phyloP scores from a whole-genome alignment of 2,113 vertebrate species.

The Odobenus rosmarus region DNA sequence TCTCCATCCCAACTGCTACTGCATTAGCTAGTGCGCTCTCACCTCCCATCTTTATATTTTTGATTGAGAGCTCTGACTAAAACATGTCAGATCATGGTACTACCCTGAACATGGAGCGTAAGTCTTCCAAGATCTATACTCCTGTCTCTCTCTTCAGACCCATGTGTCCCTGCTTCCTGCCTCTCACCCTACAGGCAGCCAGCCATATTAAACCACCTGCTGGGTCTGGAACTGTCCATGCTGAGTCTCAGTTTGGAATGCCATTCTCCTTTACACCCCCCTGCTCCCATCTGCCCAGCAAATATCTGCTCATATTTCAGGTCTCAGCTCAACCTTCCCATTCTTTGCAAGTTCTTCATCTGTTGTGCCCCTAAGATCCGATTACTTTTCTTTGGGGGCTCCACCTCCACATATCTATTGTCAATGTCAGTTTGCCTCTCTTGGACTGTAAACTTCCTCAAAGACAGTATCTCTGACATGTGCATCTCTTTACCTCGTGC shows the following conservation, averaged over 20 bases:
- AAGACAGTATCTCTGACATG: not conserved
- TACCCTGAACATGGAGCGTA: not conserved
- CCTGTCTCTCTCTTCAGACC: not conserved
- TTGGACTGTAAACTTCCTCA: not conserved
- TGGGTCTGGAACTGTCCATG: conserved; percentile 16
- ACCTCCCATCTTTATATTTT: not conserved
- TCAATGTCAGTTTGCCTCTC: not conserved
- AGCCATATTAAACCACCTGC: not conserved
- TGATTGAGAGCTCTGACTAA: not conserved
- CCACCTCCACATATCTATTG: not conserved
- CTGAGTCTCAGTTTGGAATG: conserved; percentile 45
- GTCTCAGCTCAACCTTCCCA: conserved; percentile 18
- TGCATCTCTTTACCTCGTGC: not conserved
- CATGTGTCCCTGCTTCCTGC: conserved; percentile 13
- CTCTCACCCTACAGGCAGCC: not conserved
- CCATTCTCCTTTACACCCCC: conserved; percentile 51
- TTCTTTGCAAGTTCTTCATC: not conserved
- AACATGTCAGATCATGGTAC: not conserved
- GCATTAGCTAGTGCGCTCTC: not conserved
- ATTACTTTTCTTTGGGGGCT: not conserved
- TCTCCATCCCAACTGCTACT: not conserved
- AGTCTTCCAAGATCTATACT: not conserved
- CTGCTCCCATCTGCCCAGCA: conserved; percentile 57
- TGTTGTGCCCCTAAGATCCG: not conserved
- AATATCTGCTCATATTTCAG: conserved; percentile 53